Base-by-base conservation (phyloP, 2,888 invertebrate species). In the Watsonalla binaria region DNA sequence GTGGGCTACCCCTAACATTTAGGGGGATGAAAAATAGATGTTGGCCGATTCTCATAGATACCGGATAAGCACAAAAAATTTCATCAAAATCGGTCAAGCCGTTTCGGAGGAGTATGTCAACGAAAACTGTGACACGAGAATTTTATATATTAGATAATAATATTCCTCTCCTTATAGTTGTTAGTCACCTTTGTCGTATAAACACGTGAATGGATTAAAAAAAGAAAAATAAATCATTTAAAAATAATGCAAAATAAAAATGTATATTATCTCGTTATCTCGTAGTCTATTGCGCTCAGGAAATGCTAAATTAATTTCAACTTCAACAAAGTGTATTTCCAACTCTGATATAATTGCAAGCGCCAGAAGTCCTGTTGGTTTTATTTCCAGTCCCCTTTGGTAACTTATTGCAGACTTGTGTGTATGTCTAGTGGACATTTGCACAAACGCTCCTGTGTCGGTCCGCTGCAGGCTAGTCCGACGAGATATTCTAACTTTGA, bases 281-380 rank as follows among this genome's bases (percentile, higher is more conserved):
- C 37, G 35, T 33, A 24, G 14, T 45, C 33, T 15, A 51, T 34
- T 45, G n/a, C 6, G 68, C 71, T 73, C 71, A 73, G 74, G 69
- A 72, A 78, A 76, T 77, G 73, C 67, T 68, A 78, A 78, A 84
- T 78, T 81, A 77, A 83, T 80, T 78, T 76, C 55, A 66, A 69
- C 74, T 70, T 70, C 65, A 58, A 68, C 72, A 71, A 72, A 74
- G 66, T 63, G 63, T 73, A 69, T 71, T 75, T 69, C 68, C 74
- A 64, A 69, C 69, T 70, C 59, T 56, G 56, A 72, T 76, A 74
- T 82, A 80, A 82, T 80, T 81, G 74, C 72, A 76, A 66, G 59
- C 58, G 70, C 68, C 66, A 65, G 63, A 72, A 71, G 68, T 74
- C 66, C 62, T 54, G 48, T 46, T 54, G 55, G 66, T 80, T 79